Percentiles rank a stretch among this genome's conserved stretches.
Evolutionary conservation across 2,888 invertebrate genomes (phyloP).

Genomic region (Zaprionus obscuricornis): DNA sequence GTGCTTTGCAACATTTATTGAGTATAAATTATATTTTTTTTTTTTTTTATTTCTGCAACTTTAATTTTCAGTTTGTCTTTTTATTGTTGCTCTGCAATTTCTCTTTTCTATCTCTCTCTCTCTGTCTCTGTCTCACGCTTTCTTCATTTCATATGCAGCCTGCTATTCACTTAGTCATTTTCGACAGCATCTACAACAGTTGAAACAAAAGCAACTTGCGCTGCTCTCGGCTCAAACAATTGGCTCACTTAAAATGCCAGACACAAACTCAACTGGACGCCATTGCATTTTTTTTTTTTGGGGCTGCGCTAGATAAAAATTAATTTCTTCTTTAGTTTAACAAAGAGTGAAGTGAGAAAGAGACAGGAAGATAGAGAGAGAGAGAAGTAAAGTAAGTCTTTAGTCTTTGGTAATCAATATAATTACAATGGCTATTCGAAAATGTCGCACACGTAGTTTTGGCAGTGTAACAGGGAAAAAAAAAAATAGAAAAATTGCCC

Average conservation of each 20-base stretch:
- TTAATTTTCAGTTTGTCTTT: no score
- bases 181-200: neutral
- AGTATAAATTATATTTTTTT: no score
- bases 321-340: constrained; percentile 55
- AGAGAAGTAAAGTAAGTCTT: no score
- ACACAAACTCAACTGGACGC: constrained; percentile 48
- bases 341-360: no score
- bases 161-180: constrained; percentile 19
- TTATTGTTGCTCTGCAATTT: no score
- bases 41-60: no score
- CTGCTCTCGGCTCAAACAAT: neutral
- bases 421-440: constrained; percentile 69
- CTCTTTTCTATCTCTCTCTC: no score
- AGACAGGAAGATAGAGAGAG: no score
- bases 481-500: constrained; percentile 27
- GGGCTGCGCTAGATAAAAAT: constrained; percentile 39
- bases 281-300: constrained; percentile 8
- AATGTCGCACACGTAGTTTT: constrained; percentile 71
- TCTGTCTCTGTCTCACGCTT: no score
- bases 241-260: constrained; percentile 61
- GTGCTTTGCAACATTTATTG: no score
- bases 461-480: neutral
- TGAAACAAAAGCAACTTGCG: constrained; percentile 5
- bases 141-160: constrained; percentile 6
- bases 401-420: constrained; percentile 68